Conservation (phyloP, 2,888 invertebrate genomes). For the Parnassius glacialis region DNA sequence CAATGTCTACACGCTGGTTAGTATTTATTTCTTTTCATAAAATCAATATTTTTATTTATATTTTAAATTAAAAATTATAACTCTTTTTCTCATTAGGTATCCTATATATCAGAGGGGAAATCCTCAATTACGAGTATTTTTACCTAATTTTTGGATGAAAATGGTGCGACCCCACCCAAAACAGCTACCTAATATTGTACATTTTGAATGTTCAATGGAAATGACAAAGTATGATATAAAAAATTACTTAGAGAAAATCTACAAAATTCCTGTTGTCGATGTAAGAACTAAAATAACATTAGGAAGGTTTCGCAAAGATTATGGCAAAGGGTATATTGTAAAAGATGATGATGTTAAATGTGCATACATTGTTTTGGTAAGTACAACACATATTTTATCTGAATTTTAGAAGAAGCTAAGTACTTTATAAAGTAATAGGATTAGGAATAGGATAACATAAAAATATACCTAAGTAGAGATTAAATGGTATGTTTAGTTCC, state of each 20-base stretch:
- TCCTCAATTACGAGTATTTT: constrained; percentile 95
- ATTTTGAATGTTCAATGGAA: constrained; percentile 94
- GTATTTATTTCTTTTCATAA: constrained; percentile 17
- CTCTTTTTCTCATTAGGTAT: constrained; percentile 83
- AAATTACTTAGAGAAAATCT: constrained; percentile 98
- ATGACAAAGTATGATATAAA: constrained; percentile 95
- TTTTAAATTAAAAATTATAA: constrained; percentile 10
- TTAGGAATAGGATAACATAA: no score
- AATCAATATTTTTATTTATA: background rate
- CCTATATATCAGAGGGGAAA: constrained; percentile 95
- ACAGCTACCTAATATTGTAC: constrained; percentile 89
- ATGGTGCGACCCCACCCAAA: constrained; percentile 85
- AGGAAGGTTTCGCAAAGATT: constrained; percentile 84
- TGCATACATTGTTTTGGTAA: constrained; percentile 89
- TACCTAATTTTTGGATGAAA: constrained; percentile 99
- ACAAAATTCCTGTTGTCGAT: constrained; percentile 89
- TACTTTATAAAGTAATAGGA: no score
- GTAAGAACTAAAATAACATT: constrained; percentile 87
- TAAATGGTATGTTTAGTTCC: no score
- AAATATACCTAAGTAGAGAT: no score
- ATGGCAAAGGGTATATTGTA: constrained; percentile 82
- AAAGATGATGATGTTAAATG: constrained; percentile 92
- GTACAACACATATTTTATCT: background rate
- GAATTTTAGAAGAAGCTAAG: no score
- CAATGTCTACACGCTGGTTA: constrained; percentile 71